Percentiles rank a stretch among this genome's conserved stretches.
Evolutionary conservation across 2,888 invertebrate species (phyloP).

Genomic region (Mimumesa dahlbomi): DNA sequence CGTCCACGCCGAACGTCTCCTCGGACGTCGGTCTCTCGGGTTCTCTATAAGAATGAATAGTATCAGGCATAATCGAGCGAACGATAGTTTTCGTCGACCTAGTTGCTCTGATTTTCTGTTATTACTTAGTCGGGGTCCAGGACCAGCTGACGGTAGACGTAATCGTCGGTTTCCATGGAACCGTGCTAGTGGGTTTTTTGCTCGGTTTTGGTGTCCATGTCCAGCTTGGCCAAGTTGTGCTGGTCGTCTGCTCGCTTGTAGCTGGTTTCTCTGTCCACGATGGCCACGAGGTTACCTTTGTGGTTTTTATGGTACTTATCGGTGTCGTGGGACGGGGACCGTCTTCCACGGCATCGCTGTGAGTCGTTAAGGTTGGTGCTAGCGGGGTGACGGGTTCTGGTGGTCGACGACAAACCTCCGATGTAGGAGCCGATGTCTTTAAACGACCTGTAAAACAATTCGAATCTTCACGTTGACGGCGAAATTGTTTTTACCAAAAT

Average conservation of each 20-base stretch:
- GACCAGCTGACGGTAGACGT: constrained; percentile 27
- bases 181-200: constrained; percentile 11
- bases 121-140: constrained; percentile 63
- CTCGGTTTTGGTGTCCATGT: constrained; percentile 41
- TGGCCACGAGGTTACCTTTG: constrained; percentile 73
- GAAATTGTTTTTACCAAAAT: background rate
- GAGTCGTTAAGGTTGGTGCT: constrained; percentile 88
- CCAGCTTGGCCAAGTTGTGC: constrained; percentile 73
- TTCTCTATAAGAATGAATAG: too few species aligned
- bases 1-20: constrained; percentile 50
- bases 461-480: too few species aligned
- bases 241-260: constrained; percentile 43
- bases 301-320: constrained; percentile 67
- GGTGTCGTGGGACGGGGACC: constrained; percentile 65
- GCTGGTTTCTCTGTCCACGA: constrained; percentile 72
- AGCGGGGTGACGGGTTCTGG: constrained; percentile 88
- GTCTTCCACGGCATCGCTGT: constrained; percentile 82
- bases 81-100: too few species aligned
- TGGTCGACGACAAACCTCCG: constrained; percentile 86
- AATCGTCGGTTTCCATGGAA: constrained; percentile 7
- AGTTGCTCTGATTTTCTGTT: background rate
- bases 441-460: constrained; percentile 19
- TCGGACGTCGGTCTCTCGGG: constrained; percentile 1
- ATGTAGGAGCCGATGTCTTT: constrained; percentile 70
- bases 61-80: too few species aligned